These are phyloP conservation scores for Sipha maydis DNA, from an alignment of 2,888 invertebrate genomes.

Conservation along the genomic window DNA sequence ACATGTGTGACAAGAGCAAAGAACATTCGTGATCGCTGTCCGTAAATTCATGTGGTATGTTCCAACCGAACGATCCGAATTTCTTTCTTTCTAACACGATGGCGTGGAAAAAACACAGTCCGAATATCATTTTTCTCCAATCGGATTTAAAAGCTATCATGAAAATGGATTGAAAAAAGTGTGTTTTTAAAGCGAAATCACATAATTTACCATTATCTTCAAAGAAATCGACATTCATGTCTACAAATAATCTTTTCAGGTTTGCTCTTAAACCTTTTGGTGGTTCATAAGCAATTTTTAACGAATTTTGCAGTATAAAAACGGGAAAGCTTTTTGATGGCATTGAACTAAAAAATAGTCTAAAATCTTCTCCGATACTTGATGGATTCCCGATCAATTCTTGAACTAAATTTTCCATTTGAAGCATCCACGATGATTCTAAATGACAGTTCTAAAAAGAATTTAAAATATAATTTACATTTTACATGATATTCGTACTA, in stretches of 20 bases:
- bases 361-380: conserved; percentile 65
- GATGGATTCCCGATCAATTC: conserved; percentile 42
- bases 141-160: conserved; percentile 67
- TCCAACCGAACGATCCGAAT: conserved; percentile 92
- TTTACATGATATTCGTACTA: too few species aligned
- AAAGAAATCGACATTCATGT: conserved; percentile 82
- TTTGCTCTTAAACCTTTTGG: conserved; percentile 86
- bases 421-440: conserved; percentile 83
- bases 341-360: conserved; percentile 94
- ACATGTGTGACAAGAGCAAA: conserved; percentile 30
- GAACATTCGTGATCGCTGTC: conserved; percentile 80
- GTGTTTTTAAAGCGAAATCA: conserved; percentile 67
- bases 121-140: conserved; percentile 83
- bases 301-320: conserved; percentile 73
- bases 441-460: conserved; percentile 84
- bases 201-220: conserved; percentile 76
- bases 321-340: conserved; percentile 93
- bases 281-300: conserved; percentile 84
- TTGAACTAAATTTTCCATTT: conserved; percentile 72
- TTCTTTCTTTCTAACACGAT: conserved; percentile 91
- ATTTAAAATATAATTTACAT: background rate
- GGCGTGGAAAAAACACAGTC: conserved; percentile 90
- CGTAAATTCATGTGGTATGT: conserved; percentile 91
- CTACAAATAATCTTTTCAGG: conserved; percentile 82
- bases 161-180: background rate